phyloP scores from a whole-genome alignment of 2,888 invertebrate species.

The Neoitamus cyanurus region DNA sequence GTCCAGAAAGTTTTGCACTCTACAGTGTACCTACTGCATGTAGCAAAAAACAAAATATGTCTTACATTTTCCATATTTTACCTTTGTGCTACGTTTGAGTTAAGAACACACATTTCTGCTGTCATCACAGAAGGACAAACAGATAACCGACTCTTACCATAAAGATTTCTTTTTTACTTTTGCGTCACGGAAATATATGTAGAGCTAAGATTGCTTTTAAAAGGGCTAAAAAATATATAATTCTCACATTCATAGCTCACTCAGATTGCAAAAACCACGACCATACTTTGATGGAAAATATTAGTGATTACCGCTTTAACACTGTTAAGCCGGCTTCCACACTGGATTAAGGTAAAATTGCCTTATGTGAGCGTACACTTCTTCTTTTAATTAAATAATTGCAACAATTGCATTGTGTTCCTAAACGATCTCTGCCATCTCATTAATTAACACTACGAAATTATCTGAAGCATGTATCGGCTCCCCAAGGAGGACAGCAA shows the following conservation, averaged over 20 bases:
- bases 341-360: background rate
- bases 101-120: no score
- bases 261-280: no score
- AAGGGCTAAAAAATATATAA: background rate
- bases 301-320: background rate
- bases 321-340: background rate
- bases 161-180: background rate
- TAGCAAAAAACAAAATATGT: no score
- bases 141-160: no score
- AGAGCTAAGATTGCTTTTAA: background rate
- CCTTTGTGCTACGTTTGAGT: no score
- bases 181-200: background rate
- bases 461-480: constrained; percentile 38
- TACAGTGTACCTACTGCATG: no score
- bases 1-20: no score
- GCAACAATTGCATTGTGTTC: constrained; percentile 50
- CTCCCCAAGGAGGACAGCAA: constrained; percentile 29
- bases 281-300: background rate
- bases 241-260: background rate
- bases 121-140: no score
- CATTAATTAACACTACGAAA: constrained; percentile 51
- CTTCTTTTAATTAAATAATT: constrained; percentile 50
- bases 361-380: background rate
- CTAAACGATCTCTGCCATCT: constrained; percentile 49
- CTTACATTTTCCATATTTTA: no score